phyloP scores from a whole-genome alignment of 2,113 vertebrate species.

The Saguinus midas region DNA sequence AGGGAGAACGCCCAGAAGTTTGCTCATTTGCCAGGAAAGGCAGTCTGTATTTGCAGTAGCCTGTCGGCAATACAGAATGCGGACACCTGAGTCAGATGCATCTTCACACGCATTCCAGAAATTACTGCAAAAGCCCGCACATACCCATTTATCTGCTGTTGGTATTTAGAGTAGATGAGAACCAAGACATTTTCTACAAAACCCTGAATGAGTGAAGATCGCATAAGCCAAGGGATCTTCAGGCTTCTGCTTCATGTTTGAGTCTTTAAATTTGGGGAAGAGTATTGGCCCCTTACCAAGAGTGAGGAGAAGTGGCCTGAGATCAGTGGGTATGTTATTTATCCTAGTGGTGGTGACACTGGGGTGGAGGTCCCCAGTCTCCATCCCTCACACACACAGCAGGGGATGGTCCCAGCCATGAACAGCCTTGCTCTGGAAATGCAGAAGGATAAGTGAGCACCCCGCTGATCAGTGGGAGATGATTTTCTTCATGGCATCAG shows the following conservation, averaged over 20 bases:
- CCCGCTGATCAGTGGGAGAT: neutral
- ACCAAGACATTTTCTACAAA: neutral
- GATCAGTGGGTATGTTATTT: neutral
- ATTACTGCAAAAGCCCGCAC: neutral
- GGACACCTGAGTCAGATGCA: neutral
- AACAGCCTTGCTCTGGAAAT: no score
- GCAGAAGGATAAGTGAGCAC: neutral
- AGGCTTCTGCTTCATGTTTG: neutral
- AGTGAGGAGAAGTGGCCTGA: neutral
- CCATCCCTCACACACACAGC: neutral
- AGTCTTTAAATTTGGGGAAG: neutral
- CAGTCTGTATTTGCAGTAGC: fast-evolving
- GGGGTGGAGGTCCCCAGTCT: neutral
- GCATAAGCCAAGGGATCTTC: neutral
- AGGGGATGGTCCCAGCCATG: neutral
- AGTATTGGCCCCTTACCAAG: fast-evolving
- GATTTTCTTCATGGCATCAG: no score
- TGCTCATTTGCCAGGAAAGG: neutral
- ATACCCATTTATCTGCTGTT: neutral
- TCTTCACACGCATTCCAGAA: neutral
- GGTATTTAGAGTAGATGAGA: constrained; percentile 4
- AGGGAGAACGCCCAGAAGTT: neutral
- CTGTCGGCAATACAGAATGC: fast-evolving
- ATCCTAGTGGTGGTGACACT: neutral
- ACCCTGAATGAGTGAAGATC: neutral